phyloP scores from a whole-genome alignment of 2,113 vertebrate genomes.

The Puntigrus tetrazona region DNA sequence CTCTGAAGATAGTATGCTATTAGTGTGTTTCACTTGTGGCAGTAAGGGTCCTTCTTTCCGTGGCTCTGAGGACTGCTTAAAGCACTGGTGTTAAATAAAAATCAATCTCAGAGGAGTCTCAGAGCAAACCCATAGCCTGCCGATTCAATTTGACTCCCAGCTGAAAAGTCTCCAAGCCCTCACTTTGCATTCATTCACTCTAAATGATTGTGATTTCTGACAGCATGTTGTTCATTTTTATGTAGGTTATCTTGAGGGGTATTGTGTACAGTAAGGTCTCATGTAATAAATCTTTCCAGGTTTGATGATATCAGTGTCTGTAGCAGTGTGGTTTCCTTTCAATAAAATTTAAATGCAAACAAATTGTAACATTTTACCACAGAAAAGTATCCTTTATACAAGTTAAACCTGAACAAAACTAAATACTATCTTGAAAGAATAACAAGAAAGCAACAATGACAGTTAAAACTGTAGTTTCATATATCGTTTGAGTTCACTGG shows the following conservation, averaged over 20 bases:
- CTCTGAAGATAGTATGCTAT: neutral
- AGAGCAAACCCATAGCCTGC: neutral
- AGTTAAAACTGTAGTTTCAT: neutral
- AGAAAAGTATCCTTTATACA: neutral
- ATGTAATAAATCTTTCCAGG: neutral
- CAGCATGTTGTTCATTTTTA: neutral
- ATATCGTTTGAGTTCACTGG: neutral
- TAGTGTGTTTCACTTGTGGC: slow-evolving; percentile 2
- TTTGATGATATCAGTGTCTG: neutral
- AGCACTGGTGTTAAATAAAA: slow-evolving; percentile 20
- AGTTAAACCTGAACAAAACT: neutral
- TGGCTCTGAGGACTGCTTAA: neutral
- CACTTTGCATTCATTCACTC: slow-evolving; percentile 1
- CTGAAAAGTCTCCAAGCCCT: neutral
- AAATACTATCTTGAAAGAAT: neutral
- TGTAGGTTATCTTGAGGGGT: neutral
- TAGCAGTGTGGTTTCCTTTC: neutral
- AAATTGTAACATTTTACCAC: neutral
- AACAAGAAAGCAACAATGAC: neutral
- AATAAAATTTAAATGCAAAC: neutral
- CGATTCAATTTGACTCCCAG: neutral
- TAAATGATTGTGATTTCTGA: slow-evolving; percentile 3
- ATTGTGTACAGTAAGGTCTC: neutral
- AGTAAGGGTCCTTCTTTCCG: neutral
- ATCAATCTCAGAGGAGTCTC: slow-evolving; percentile 9